Evolutionary conservation across 2,797 vertebrate species (phyloP).

Genomic region (Helicolenus hilgendorfi): DNA sequence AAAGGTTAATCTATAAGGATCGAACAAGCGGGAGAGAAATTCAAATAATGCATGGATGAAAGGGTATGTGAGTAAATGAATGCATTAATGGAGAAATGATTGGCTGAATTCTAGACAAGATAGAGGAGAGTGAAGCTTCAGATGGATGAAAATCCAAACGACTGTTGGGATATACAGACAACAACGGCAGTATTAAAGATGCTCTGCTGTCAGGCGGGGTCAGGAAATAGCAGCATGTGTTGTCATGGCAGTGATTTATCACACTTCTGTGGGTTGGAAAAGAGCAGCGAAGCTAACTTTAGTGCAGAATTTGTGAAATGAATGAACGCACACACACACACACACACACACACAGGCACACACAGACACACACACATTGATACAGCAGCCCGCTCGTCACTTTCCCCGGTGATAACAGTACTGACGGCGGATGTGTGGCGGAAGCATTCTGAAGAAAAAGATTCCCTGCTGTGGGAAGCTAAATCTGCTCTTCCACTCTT

Average conservation of each 20-base stretch:
- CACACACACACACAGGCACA: neutral
- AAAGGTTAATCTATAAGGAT: slow-evolving; percentile 1
- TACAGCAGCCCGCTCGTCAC: neutral
- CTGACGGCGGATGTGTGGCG: neutral
- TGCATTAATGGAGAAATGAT: neutral
- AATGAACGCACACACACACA: neutral
- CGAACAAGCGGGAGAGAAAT: neutral
- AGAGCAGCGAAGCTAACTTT: slow-evolving; percentile 26
- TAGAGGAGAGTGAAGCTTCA: neutral
- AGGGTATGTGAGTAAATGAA: neutral
- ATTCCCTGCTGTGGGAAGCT: neutral
- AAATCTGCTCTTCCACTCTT: neutral
- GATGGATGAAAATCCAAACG: neutral
- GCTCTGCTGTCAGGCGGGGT: neutral
- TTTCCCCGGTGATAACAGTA: neutral
- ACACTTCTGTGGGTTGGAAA: neutral
- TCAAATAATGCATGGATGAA: slow-evolving; percentile 32
- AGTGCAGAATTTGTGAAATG: slow-evolving; percentile 12
- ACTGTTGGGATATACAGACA: neutral
- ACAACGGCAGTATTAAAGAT: neutral
- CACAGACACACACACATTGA: neutral
- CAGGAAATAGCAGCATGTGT: neutral
- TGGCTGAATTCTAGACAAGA: neutral
- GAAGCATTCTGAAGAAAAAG: neutral
- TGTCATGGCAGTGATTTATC: slow-evolving; percentile 6